Percentiles rank a stretch among this genome's conserved stretches.
phyloP scores from a whole-genome alignment of 2,888 invertebrate genomes.

The Yponomeuta cagnagella region DNA sequence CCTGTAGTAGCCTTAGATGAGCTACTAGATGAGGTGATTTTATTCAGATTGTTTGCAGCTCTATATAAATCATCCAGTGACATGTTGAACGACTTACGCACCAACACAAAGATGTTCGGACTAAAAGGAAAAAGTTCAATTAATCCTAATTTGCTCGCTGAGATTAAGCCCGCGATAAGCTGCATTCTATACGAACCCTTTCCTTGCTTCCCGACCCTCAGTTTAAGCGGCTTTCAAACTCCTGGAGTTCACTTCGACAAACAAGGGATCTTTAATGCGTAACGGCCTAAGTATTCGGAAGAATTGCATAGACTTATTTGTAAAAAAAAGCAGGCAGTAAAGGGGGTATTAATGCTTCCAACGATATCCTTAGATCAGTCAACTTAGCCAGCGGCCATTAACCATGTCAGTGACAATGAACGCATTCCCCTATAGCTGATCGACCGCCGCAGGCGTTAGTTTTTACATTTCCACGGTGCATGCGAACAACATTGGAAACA shows the following conservation, averaged over 20 bases:
- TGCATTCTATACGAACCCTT: conserved; percentile 66
- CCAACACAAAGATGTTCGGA: conserved; percentile 61
- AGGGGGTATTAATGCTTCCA: conserved; percentile 19
- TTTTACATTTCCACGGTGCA: conserved; percentile 40
- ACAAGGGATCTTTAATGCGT: conserved; percentile 67
- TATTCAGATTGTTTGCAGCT: conserved; percentile 28
- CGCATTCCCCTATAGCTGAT: conserved; percentile 36
- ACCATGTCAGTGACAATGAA: conserved; percentile 52
- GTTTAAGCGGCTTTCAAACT: conserved; percentile 68
- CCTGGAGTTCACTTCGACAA: conserved; percentile 52
- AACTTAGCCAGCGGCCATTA: conserved; percentile 35
- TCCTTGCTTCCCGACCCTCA: conserved; percentile 60
- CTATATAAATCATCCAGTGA: conserved; percentile 45
- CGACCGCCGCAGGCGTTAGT: conserved; percentile 20
- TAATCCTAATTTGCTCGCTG: conserved; percentile 72
- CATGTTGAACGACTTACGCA: conserved; percentile 61
- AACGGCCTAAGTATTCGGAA: conserved; percentile 56
- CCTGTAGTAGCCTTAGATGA: too few species aligned
- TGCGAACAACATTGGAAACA: conserved; percentile 61
- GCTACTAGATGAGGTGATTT: too few species aligned
- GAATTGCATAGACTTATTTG: conserved; percentile 43
- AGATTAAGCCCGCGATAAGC: conserved; percentile 70
- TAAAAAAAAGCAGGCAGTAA: background rate
- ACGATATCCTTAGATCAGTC: conserved; percentile 44
- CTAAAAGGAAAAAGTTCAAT: conserved; percentile 69